Percentiles rank a stretch among this genome's conserved stretches.
Conservation (phyloP, 2,113 vertebrate genomes). For the Xiphophorus couchianus region DNA sequence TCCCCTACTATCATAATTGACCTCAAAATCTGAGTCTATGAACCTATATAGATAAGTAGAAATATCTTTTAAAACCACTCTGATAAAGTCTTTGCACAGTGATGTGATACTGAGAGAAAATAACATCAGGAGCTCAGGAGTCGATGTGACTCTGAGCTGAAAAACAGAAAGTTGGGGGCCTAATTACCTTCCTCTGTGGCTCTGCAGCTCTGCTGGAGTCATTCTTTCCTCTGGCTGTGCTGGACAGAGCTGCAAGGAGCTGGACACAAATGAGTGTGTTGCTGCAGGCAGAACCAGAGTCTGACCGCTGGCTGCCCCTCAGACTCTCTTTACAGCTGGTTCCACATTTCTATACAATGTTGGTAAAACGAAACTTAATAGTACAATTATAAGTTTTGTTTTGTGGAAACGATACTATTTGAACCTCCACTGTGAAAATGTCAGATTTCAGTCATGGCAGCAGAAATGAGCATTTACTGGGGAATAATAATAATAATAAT, state of each 20-base stretch:
- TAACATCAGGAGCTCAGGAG: constrained; percentile 21
- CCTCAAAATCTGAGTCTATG: too few species aligned
- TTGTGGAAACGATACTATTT: neutral
- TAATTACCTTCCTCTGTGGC: constrained; percentile 61
- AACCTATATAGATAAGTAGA: neutral
- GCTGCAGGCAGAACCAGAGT: constrained; percentile 9
- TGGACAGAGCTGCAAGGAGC: constrained; percentile 36
- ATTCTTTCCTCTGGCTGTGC: constrained; percentile 65
- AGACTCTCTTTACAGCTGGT: constrained; percentile 3
- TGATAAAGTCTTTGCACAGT: constrained; percentile 41
- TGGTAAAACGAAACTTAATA: neutral
- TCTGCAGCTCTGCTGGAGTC: constrained; percentile 40
- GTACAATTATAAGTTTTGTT: neutral
- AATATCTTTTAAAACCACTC: neutral
- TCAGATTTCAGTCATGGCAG: neutral
- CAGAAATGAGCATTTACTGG: neutral
- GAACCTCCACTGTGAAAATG: neutral
- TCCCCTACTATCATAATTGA: too few species aligned
- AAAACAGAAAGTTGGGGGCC: constrained; percentile 34
- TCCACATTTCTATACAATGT: neutral
- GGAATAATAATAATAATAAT: too few species aligned
- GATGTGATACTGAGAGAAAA: constrained; percentile 24
- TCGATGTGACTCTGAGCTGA: constrained; percentile 28
- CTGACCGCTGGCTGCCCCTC: neutral
- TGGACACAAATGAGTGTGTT: constrained; percentile 23